Evolutionary conservation across 2,113 vertebrate genomes (phyloP).

Genomic region (Monarcha castaneiventris): DNA sequence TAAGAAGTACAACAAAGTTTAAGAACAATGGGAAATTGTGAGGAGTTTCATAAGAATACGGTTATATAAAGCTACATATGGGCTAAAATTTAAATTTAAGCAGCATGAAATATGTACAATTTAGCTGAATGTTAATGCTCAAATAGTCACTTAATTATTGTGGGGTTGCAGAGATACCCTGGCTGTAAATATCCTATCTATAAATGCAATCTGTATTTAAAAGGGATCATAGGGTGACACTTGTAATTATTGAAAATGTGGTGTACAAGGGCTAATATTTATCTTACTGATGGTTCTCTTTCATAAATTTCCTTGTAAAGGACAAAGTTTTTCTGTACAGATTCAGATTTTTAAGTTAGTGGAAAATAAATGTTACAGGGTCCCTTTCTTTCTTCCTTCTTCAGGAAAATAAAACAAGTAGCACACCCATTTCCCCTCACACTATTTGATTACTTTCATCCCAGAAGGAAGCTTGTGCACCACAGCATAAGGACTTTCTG

Average conservation of each 20-base stretch:
- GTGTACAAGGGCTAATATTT: not conserved
- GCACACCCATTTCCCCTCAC: not conserved
- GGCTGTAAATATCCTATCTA: not conserved
- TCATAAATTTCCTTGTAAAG: not conserved
- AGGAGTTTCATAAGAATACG: not conserved
- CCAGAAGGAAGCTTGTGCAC: not conserved
- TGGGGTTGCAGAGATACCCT: not conserved
- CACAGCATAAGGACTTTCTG: not conserved
- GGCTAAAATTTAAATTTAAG: not conserved
- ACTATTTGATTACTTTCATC: not conserved
- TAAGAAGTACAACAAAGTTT: not conserved
- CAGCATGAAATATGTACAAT: not conserved
- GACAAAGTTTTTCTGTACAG: not conserved
- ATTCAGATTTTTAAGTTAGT: not conserved
- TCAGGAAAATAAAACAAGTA: not conserved
- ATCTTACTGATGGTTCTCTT: not conserved
- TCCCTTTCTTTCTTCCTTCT: not conserved
- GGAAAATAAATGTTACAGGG: not conserved
- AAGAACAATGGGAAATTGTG: not conserved
- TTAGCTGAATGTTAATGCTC: not conserved
- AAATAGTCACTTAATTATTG: not conserved
- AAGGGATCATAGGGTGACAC: not conserved
- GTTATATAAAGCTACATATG: not conserved
- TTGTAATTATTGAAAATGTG: not conserved
- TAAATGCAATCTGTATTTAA: not conserved